Evolutionary conservation across 2,888 invertebrate genomes (phyloP).

Genomic region (Buathra laborator): DNA sequence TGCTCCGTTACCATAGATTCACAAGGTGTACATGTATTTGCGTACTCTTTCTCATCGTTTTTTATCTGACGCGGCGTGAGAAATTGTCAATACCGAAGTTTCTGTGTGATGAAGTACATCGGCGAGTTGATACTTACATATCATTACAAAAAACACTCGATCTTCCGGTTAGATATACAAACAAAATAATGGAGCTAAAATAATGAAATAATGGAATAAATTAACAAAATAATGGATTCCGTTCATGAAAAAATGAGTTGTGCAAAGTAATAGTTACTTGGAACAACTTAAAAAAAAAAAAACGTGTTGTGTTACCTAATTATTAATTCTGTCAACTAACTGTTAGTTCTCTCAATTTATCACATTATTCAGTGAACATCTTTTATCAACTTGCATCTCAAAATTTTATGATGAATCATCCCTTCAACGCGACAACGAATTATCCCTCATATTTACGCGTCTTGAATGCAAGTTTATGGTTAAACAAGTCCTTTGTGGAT

Average conservation of each 20-base stretch:
- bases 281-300: no score
- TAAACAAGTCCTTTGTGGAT: not conserved
- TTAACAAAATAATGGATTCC: no score
- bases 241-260: no score
- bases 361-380: not conserved
- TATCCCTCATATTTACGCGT: not conserved
- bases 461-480: not conserved
- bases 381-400: not conserved
- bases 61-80: conserved; percentile 10
- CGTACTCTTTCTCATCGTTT: not conserved
- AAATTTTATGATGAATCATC: not conserved
- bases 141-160: no score
- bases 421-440: not conserved
- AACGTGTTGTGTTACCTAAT: no score
- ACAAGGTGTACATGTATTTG: conserved; percentile 11
- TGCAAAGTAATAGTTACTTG: no score
- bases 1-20: not conserved
- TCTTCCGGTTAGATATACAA: no score
- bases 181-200: no score
- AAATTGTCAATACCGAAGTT: conserved; percentile 25
- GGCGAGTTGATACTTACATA: no score
- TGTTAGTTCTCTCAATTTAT: not conserved
- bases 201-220: no score
- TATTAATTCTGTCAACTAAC: not conserved
- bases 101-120: not conserved